Percentiles rank a stretch among this genome's conserved stretches.
phyloP scores from a whole-genome alignment of 2,888 invertebrate species.

The Branchellion lobata region DNA sequence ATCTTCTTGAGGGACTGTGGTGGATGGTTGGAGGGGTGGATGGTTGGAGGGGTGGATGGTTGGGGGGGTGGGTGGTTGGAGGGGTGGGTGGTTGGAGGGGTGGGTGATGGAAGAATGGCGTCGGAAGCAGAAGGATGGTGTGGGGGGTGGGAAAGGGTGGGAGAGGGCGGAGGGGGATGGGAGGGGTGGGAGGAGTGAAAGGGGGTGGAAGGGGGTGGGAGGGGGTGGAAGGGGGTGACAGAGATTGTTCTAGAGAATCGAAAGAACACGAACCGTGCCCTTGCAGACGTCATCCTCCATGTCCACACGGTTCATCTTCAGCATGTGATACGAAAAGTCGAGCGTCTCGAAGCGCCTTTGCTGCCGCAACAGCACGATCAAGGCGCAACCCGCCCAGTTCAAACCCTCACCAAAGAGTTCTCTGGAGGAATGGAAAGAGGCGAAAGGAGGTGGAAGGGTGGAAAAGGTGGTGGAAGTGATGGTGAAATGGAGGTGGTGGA shows the following conservation, averaged over 20 bases:
- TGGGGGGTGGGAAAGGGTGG: no score
- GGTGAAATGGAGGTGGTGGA: background rate
- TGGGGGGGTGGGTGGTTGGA: no score
- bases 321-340: slow-evolving; percentile 96
- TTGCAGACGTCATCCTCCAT: slow-evolving; percentile 91
- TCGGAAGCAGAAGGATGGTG: no score
- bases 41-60: no score
- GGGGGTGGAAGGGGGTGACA: no score
- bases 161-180: no score
- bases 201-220: no score
- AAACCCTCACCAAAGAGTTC: slow-evolving; percentile 96
- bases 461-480: background rate
- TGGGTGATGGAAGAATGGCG: background rate
- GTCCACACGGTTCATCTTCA: slow-evolving; percentile 90
- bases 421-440: slow-evolving; percentile 64
- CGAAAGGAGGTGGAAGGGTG: background rate
- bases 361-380: slow-evolving; percentile 90
- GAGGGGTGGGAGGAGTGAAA: no score
- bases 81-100: no score
- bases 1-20: slow-evolving; percentile 84
- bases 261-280: slow-evolving; percentile 77
- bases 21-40: no score
- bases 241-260: background rate
- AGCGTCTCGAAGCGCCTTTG: slow-evolving; percentile 92
- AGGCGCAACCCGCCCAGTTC: slow-evolving; percentile 97